Evolutionary conservation across 2,113 vertebrate genomes (phyloP), one percentile per base, ranked within the genome.

Genomic region (Cranoglanis bouderius): DNA sequence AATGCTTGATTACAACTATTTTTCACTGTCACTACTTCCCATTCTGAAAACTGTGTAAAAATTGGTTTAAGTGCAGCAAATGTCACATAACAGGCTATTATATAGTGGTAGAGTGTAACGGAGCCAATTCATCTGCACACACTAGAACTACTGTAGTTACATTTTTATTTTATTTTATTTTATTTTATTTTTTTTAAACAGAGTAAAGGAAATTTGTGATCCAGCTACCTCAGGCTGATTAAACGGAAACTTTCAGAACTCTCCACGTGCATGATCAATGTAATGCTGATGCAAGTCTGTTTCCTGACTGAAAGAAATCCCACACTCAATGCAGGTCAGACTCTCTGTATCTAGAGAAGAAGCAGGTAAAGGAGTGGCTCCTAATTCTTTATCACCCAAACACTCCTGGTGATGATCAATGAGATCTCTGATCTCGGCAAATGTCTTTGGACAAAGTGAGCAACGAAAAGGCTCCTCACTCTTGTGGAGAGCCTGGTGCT

Each of bases 371-470:
- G 84, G 53, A 29, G 85, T 53, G 3, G 88, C 88, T 26, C 43
- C 90, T 82, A 29, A 82, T 53, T 85, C 85, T 87, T 57, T 87
- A 74, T 90, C 92, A 43, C 90, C 59, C 12, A 92, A 88, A 91
- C 95, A 94, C 55, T 95, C 92, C 93, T 94, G 94, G 89, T 94
- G 94, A 85, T 95, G 94, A 24, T 93, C 93, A 0, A 94, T 94
- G 14, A 95, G 94, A 57, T 94, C 94, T 86, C 90, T 90, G 38
- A 94, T 92, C 81, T 94, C 92, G 49, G 90, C 89, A 91, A 95
- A 95, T 32, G 92, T 92, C 88, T 92, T 88, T 46, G 94, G 93
- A 90, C 94, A 95, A 59, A 93, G 59, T 0, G 93, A 93, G 90
- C 95, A 96, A 55, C 82, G 85, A 51, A 94, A 95, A 0, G 88